phyloP scores from a whole-genome alignment of 92 coral and sea anemone genomes.

The Paramuricea clavata region DNA sequence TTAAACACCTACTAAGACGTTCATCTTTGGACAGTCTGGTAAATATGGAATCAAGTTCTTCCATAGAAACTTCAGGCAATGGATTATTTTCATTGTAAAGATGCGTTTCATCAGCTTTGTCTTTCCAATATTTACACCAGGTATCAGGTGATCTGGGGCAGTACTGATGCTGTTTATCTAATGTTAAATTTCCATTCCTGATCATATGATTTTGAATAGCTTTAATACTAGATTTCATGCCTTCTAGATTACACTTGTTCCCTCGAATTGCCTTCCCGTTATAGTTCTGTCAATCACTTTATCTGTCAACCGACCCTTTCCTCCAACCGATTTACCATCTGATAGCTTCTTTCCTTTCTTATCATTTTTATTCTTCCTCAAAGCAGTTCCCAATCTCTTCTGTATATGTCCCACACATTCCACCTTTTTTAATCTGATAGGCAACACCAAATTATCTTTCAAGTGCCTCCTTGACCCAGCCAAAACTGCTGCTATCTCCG shows the following conservation, averaged over 20 bases:
- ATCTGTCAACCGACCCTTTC: slow-evolving; percentile 65
- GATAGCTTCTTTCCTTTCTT: slow-evolving; percentile 60
- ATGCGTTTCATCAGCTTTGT: slow-evolving; percentile 40
- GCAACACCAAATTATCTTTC: slow-evolving; percentile 19
- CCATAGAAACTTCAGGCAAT: slow-evolving; percentile 53
- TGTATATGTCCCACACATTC: slow-evolving; percentile 76
- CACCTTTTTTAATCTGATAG: slow-evolving; percentile 60
- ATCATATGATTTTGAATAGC: slow-evolving; percentile 61
- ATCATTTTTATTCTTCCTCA: slow-evolving; percentile 53
- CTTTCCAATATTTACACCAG: slow-evolving; percentile 69
- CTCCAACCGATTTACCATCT: slow-evolving; percentile 62
- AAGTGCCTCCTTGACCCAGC: slow-evolving; percentile 44
- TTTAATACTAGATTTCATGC: slow-evolving; percentile 56
- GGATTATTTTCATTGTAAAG: slow-evolving; percentile 48
- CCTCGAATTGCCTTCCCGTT: slow-evolving; percentile 41
- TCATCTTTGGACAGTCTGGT: slow-evolving; percentile 32
- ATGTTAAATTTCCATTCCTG: slow-evolving; percentile 12
- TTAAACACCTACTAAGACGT: slow-evolving; percentile 37
- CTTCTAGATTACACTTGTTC: slow-evolving; percentile 48
- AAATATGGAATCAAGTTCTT: slow-evolving; percentile 62
- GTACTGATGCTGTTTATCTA: slow-evolving; percentile 57
- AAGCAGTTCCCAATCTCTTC: slow-evolving; percentile 62
- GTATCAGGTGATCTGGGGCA: slow-evolving; percentile 55
- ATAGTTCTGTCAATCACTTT: slow-evolving; percentile 60
- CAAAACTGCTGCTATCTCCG: slow-evolving; percentile 74